These are phyloP conservation scores for Seriola quinqueradiata DNA, from an alignment of 2,113 vertebrate species.

Conservation along the genomic window DNA sequence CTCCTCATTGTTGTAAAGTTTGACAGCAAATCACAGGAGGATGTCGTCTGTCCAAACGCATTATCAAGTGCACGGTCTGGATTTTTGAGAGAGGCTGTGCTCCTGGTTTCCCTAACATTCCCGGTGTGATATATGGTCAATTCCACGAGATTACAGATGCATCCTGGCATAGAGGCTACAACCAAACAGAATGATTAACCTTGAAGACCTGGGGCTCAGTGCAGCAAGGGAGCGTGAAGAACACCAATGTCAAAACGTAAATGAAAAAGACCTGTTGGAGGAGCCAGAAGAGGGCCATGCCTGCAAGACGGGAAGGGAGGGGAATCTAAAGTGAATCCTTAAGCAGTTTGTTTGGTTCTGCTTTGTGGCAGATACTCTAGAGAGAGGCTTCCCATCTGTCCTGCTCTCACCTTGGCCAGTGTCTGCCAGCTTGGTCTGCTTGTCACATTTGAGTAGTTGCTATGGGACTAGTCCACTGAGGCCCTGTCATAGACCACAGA, in stretches of 20 bases:
- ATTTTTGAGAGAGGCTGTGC: slow-evolving; percentile 62
- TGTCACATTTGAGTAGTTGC: slow-evolving; percentile 80
- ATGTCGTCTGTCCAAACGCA: slow-evolving; percentile 69
- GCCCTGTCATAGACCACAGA: slow-evolving; percentile 72
- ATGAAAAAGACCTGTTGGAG: slow-evolving; percentile 60
- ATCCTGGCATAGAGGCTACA: slow-evolving; percentile 50
- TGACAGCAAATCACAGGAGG: slow-evolving; percentile 79
- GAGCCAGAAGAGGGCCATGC: slow-evolving; percentile 27
- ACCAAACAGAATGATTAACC: slow-evolving; percentile 69
- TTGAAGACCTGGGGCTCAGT: slow-evolving; percentile 53
- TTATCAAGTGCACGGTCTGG: slow-evolving; percentile 62
- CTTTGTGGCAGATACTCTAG: slow-evolving; percentile 62
- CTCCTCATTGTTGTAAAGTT: slow-evolving; percentile 73
- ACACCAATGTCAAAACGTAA: slow-evolving; percentile 63
- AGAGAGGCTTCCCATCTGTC: slow-evolving; percentile 74
- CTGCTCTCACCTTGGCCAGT: slow-evolving; percentile 79
- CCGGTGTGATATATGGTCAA: slow-evolving; percentile 73
- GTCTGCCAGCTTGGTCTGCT: slow-evolving; percentile 68
- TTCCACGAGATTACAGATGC: slow-evolving; percentile 73
- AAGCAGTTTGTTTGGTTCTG: slow-evolving; percentile 70
- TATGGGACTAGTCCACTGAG: slow-evolving; percentile 74
- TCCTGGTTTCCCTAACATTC: slow-evolving; percentile 49
- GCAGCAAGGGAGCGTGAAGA: slow-evolving; percentile 69
- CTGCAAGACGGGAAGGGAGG: slow-evolving; percentile 29
- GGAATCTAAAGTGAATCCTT: slow-evolving; percentile 72